Evolutionary conservation across 1,140 invertebrate species (phyloP), one percentile per base, ranked within the genome.

Genomic region (Drosophila pseudoananassae): DNA sequence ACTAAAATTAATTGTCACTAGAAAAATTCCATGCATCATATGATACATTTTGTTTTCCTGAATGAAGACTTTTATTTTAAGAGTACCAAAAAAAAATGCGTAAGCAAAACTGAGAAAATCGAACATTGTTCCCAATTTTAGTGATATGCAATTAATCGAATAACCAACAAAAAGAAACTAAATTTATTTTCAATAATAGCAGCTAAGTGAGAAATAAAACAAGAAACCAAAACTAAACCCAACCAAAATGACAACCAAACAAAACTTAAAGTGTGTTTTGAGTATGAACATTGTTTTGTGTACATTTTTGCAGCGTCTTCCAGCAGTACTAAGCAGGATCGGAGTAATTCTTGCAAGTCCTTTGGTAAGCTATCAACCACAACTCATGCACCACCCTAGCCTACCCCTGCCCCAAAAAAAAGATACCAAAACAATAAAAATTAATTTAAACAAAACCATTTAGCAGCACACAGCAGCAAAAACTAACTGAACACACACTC

Each of bases 301-400:
- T 91, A 92, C 75, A 92, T 92, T 92, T 94, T 97, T 96, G 92
- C 96, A 97, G 96, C 96, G 96, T 93, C 95, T 97, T 93, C 96
- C 96, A 94, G 96, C 96, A 94, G 96, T 97, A 93, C 95, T 97
- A 94, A 96, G 95, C 95, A 95, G 96, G 95, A 96, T 97, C 95
- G 96, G 96, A 95, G 96, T 97, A 94, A 96, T 97, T 94, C 95
- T 97, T 95, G 96, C 96, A 94, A 96, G 96, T 94, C 96, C 96
- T 93, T 95, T 97, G 96, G 96, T 97, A 97, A 97, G 96, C 95
- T 94, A 93, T 93, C 92, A 92, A 90, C 78, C 74, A 87, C 73
- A 81, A 87, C 80, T 82, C 80, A 82, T 83, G 76, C 84, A 89
- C 78, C 69, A 49, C 57, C 59, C 46, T 40, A 51, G 15, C 29